A percentile compares a stretch with the other conserved stretches of the same genome.
These are phyloP conservation scores for Sebastes cheni DNA, from an alignment of 2,797 vertebrate species.

Conservation along the genomic window DNA sequence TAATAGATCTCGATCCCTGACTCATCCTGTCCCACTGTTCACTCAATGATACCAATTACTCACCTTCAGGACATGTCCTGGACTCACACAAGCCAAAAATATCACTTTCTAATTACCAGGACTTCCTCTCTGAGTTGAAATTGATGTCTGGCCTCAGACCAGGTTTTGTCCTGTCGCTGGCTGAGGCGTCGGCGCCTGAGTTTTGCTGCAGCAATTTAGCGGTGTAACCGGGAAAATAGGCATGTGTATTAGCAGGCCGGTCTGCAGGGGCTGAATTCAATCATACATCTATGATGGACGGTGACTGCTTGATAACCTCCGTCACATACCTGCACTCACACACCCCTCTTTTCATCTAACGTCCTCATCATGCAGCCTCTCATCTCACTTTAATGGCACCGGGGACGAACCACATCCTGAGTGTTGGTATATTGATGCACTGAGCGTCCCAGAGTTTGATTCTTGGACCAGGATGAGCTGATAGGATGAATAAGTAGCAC, in stretches of 20 bases:
- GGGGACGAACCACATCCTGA: background rate
- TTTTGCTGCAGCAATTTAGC: background rate
- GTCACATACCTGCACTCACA: slow-evolving; percentile 8
- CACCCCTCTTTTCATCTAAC: slow-evolving; percentile 3
- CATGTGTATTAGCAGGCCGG: background rate
- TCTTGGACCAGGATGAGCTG: slow-evolving; percentile 12
- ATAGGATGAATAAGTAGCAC: slow-evolving; percentile 1
- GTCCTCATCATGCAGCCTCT: slow-evolving; percentile 22
- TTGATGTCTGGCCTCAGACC: slow-evolving; percentile 11
- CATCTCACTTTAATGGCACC: slow-evolving; percentile 29
- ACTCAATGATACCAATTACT: slow-evolving; percentile 70
- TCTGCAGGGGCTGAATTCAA: slow-evolving; percentile 14
- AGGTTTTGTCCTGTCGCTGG: background rate
- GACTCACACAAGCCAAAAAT: slow-evolving; percentile 58
- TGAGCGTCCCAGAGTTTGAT: background rate
- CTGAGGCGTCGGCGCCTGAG: background rate
- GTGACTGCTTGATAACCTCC: slow-evolving; percentile 17
- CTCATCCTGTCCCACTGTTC: slow-evolving; percentile 65
- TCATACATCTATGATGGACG: slow-evolving; percentile 15
- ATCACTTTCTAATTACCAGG: slow-evolving; percentile 58
- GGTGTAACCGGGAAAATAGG: background rate
- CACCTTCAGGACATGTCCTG: slow-evolving; percentile 54
- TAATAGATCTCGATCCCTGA: slow-evolving; percentile 70
- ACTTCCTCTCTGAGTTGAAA: slow-evolving; percentile 34
- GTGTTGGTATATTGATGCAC: slow-evolving; percentile 41